These are phyloP conservation scores for Pteronura brasiliensis DNA, from an alignment of 2,113 vertebrate genomes.

Conservation along the genomic window DNA sequence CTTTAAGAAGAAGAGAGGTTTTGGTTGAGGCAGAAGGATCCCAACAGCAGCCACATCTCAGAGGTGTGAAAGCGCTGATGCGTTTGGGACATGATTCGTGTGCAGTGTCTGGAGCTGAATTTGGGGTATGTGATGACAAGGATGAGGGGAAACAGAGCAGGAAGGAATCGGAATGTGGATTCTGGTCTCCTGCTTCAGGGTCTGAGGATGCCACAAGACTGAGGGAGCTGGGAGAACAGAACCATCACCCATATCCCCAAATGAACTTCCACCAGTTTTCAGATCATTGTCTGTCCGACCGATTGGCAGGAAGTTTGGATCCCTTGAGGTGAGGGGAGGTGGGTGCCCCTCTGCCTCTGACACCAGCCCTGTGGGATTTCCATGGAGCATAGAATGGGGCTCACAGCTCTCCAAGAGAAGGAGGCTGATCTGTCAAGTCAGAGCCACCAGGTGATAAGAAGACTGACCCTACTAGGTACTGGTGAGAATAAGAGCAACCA, in stretches of 20 bases:
- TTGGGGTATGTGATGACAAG: background rate
- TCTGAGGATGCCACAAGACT: background rate
- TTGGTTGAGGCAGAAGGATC: background rate
- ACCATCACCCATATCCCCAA: background rate
- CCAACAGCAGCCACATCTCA: background rate
- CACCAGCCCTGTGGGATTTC: background rate
- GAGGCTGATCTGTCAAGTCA: background rate
- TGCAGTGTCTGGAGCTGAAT: background rate
- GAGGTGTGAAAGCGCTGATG: background rate
- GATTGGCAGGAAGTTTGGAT: background rate
- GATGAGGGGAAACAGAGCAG: background rate
- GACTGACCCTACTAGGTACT: background rate
- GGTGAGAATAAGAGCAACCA: background rate
- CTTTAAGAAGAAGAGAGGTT: background rate
- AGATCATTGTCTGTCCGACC: background rate
- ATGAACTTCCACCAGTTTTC: background rate
- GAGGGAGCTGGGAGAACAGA: background rate
- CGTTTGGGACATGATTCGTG: background rate
- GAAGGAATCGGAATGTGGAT: background rate
- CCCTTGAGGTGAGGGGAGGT: background rate
- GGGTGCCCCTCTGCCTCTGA: background rate
- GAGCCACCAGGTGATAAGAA: background rate
- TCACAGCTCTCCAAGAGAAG: background rate
- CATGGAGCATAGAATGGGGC: background rate
- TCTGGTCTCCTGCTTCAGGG: background rate